Conservation (phyloP, 2,113 vertebrate genomes). For the Pangasianodon hypophthalmus region DNA sequence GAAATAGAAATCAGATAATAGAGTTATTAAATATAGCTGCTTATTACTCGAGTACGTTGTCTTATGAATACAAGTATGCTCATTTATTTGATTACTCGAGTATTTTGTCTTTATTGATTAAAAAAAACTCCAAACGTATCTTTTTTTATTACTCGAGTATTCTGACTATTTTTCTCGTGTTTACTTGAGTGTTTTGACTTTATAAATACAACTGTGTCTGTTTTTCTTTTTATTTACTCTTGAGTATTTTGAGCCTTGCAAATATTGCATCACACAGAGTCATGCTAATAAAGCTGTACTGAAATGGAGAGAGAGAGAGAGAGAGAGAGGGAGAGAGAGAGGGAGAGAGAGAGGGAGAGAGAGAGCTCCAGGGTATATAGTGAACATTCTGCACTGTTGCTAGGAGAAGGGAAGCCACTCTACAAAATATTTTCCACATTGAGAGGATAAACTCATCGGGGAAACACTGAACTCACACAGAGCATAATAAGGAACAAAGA, state of each 20-base stretch:
- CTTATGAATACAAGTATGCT: neutral
- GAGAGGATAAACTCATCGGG: conserved; percentile 19
- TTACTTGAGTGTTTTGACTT: neutral
- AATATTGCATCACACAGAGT: neutral
- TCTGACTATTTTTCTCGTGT: neutral
- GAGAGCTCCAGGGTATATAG: neutral
- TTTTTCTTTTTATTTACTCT: neutral
- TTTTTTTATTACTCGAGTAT: neutral
- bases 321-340: neutral
- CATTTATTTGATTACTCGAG: neutral
- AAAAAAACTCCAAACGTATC: neutral
- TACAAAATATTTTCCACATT: neutral
- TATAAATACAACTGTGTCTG: neutral
- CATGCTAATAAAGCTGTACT: conserved; percentile 14
- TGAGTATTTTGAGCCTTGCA: neutral
- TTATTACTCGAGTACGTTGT: neutral
- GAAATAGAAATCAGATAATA: neutral
- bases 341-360: neutral
- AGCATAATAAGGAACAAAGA: conserved; percentile 14
- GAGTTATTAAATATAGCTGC: neutral
- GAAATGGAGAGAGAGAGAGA: neutral
- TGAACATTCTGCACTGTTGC: neutral
- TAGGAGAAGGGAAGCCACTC: conserved; percentile 6
- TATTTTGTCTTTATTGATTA: neutral
- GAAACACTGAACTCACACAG: conserved; percentile 15